These are phyloP conservation scores for Herpetotheres cachinnans DNA, from an alignment of 2,113 vertebrate species.

Conservation along the genomic window DNA sequence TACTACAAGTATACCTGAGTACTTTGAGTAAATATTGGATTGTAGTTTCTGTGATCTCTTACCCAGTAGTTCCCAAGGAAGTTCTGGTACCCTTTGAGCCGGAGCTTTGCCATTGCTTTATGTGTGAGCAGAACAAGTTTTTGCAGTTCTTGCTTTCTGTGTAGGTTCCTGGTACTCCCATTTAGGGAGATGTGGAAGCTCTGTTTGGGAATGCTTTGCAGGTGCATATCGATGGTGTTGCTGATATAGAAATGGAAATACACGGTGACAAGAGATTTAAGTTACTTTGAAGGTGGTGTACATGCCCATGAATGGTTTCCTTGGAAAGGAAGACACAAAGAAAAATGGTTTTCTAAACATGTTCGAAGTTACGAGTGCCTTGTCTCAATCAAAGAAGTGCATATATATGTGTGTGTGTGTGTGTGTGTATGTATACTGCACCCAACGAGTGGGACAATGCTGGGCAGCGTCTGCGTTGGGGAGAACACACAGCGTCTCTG, in stretches of 20 bases:
- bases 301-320: background rate
- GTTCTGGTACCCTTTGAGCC: background rate
- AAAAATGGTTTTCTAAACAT: background rate
- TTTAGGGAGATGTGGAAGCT: background rate
- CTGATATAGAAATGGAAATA: background rate
- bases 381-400: background rate
- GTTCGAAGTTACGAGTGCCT: background rate
- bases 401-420: background rate
- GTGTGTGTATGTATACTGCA: background rate
- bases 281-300: background rate
- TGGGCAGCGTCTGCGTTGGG: background rate
- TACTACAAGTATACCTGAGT: background rate
- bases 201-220: background rate
- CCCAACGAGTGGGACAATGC: background rate
- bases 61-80: background rate
- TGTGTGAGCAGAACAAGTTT: background rate
- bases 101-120: background rate
- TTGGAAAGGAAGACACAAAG: background rate
- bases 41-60: background rate
- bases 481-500: too few relatives aligned
- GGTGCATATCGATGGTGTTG: background rate
- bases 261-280: background rate
- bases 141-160: background rate
- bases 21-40: background rate
- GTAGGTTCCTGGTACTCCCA: background rate